Evolutionary conservation across 2,113 vertebrate species (phyloP), one percentile per base, ranked within the genome.

Genomic region (Helogale parvula): DNA sequence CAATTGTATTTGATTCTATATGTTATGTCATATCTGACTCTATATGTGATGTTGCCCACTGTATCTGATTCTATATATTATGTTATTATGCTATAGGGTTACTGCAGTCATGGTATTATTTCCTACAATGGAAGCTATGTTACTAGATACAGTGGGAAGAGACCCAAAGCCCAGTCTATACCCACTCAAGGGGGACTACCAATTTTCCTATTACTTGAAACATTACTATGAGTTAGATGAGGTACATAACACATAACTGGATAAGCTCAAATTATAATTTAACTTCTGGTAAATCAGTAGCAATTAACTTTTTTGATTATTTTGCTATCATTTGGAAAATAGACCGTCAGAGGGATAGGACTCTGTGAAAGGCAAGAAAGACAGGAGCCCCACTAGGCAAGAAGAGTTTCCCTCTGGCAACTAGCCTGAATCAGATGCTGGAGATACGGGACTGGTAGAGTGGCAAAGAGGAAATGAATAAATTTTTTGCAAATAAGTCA

Each of bases 281-380:
- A 88, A 71, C 11, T 33, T 83, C 29, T 60, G 41, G 21, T 86
- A 69, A 89, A 54, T 77, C 27, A 69, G 31, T 14, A 93, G 12
- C 57, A 76, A 41, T 93, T 57, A 76, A 50, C 6, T 77, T 88
- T 93, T 84, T 54, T 77, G 17, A 38, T 77, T 84, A 33, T 10
- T 77, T 93, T 60, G 19, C 11, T 27, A 9, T 60, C 35, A 57
- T 60, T 47, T 33, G 60, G 38, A 85, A 25, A 60, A 38, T 29
- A 2, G 7, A 60, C 21, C 1, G 2, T 33, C 0, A 0, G 66
- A 54, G n/a, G 25, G n/a, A 83, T 45, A 65, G 27, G 3, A 45
- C 6, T 52, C n/a, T 68, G 35, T 60, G 57, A 68, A 84, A 68
- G 12, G 27, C 27, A 57, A 68, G 35, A 25, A 57, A 57, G 17